Evolutionary conservation across 2,113 vertebrate species (phyloP).

Genomic region (Oreochromis aureus): DNA sequence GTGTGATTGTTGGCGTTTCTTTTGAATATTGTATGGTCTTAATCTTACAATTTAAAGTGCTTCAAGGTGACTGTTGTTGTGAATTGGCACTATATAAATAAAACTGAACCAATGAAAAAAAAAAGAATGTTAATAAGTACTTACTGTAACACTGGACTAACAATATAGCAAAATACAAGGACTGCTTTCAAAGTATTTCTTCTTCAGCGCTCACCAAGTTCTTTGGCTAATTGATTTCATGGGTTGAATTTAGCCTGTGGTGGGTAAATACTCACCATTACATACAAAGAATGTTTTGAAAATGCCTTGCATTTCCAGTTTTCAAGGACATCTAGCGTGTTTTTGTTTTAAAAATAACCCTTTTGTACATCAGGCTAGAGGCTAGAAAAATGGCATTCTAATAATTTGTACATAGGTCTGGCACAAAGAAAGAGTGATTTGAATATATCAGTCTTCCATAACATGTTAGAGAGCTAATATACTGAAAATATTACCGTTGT

Average conservation of each 20-base stretch:
- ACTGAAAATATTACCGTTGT: neutral
- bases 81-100: neutral
- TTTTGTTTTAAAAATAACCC: neutral
- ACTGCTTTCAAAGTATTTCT: neutral
- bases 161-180: neutral
- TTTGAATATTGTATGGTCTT: neutral
- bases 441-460: neutral
- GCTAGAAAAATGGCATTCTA: neutral
- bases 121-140: neutral
- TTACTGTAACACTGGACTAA: neutral
- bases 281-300: neutral
- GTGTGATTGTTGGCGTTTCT: neutral
- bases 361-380: neutral
- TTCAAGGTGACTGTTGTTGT: neutral
- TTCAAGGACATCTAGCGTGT: neutral
- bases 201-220: neutral
- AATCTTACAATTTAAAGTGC: neutral
- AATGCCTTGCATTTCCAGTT: neutral
- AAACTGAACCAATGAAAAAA: neutral
- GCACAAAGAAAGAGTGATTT: neutral
- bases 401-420: neutral
- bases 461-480: no score
- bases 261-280: neutral
- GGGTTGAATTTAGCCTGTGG: neutral
- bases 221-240: neutral